Evolutionary conservation across 2,797 vertebrate genomes (phyloP), one percentile per base, ranked within the genome.

Genomic region (Protonibea diacanthus): DNA sequence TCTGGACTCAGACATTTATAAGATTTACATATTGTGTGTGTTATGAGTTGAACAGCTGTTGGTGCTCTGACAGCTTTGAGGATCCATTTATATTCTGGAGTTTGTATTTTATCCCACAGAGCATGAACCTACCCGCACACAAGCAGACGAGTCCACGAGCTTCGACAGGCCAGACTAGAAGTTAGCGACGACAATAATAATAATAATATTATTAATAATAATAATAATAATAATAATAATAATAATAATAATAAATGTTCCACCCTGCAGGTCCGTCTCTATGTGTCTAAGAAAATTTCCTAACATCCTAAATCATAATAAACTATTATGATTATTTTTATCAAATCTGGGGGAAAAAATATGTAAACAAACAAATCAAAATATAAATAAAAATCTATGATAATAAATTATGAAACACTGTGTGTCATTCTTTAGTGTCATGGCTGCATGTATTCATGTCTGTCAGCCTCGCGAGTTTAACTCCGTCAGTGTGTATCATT

Each of bases 81-180:
- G 70, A 44, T 11, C 2, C 4, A 3, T 44, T 40, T 42, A 38
- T 11, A 58, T 0, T 70, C 29, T 65, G 44, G 10, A 14, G 11
- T 58, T 58, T 60, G 1, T 51, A 14, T 85, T 82, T 73, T 27
- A 55, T 51, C 74, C 47, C 47, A 55, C 53, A 49, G 20, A 74
- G 14, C 10, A 25, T 56, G 4, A 23, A 78, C 42, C 17, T 1
- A 17, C 6, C 44, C 23, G 61, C 63, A 64, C 18, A 38, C 9
- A 56, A 2, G 27, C 17, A 17, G 20, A 45, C n/a, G 4, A 13
- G 12, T 17, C 14, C 38, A 38, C 2, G 17, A 20, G 4, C 18
- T 6, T 4, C 44, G 18, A 17, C 44, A 10, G 5, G 18, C 9
- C 38, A 10, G 10, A 3, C 20, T 11, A 68, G 33, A 38, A 38